Evolutionary conservation across 1,140 invertebrate genomes (phyloP), one percentile per base, ranked within the genome.

Genomic region (Danaus plexippus): DNA sequence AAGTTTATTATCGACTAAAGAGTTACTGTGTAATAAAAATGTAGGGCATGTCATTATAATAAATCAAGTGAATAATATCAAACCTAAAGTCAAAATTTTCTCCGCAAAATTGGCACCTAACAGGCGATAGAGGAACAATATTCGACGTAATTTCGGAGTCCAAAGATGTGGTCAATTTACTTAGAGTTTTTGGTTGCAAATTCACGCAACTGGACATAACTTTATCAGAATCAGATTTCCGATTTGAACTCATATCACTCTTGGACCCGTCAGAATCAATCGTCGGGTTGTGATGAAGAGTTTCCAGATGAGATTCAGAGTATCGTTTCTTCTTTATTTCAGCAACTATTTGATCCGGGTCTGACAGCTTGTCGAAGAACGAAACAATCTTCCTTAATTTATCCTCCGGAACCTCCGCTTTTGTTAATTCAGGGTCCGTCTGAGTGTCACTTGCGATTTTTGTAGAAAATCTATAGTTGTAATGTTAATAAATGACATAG

Each of bases 331-430:
- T 80, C 49, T 75, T 79, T 0, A 79, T 61, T 11, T 75, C 75
- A 1, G 65, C 52, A 0, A 80, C 9, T 40, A 77, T 62, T 46
- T 78, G 67, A 3, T 80, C 72, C 0, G 75, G 69, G 48, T 83
- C 72, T 0, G 61, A 50, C 0, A 85, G 71, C 58, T 80, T 83
- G 22, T 85, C 82, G 43, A 85, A 83, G 47, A 85, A 85, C 0
- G 82, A 85, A 0, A 85, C 75, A 1, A 83, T 80, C 47, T 84
- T 84, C 57, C 82, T 82, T 7, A 85, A 53, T 54, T 85, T 84
- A 2, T 84, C 80, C 58, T 83, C 80, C 10, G 71, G 73, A 0
- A 80, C 63, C 1, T 74, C 69, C 22, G 53, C 61, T 66, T 75
- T 75, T 0, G 64, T 43, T 2, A 65, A 9, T 42, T 78, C 70